Conservation (phyloP, 2,113 vertebrate genomes). For the Danio rerio region GRCz12tu NC_133180.1:36233501-36234000, state of each 20-base stretch:
- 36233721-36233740: too few relatives aligned
- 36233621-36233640: not conserved
- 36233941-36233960: not conserved
- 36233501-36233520: not conserved
- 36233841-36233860: too few relatives aligned
- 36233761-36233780: too few relatives aligned
- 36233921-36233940: not conserved
- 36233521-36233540: slow-evolving; percentile 12
- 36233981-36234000: not conserved
- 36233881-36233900: slow-evolving; percentile 13
- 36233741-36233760: too few relatives aligned
- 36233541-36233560: not conserved
- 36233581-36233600: not conserved
- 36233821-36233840: too few relatives aligned
- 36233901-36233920: not conserved
- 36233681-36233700: not conserved
- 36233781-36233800: too few relatives aligned
- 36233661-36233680: too few relatives aligned
- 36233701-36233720: too few relatives aligned
- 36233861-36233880: not conserved
- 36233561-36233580: slow-evolving; percentile 18
- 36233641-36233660: too few relatives aligned
- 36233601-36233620: not conserved
- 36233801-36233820: too few relatives aligned
- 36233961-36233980: not conserved